phyloP scores from a whole-genome alignment of 2,113 vertebrate species.

The Telmatochromis brachygnathus region DNA sequence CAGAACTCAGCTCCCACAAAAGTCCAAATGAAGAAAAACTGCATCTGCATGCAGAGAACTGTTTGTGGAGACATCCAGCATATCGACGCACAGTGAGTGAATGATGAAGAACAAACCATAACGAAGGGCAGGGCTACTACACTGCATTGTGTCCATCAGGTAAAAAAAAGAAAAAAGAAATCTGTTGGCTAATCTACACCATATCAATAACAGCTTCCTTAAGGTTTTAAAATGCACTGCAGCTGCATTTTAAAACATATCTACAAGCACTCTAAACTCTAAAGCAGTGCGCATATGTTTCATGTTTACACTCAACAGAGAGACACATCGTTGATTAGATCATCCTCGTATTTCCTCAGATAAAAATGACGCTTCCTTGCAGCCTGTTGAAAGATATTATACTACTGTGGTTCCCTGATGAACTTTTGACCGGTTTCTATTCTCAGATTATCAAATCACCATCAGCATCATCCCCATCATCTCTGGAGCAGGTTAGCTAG shows the following conservation, averaged over 20 bases:
- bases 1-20: neutral
- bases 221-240: neutral
- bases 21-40: neutral
- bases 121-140: accelerated
- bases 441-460: neutral
- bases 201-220: accelerated
- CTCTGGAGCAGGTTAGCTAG: neutral
- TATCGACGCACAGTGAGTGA: neutral
- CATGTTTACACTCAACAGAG: neutral
- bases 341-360: neutral
- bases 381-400: neutral
- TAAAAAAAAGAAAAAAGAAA: accelerated
- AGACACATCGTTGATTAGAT: neutral
- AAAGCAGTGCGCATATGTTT: neutral
- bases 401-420: neutral
- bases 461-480: neutral
- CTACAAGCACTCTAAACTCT: neutral
- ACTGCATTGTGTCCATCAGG: accelerated
- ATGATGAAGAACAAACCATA: neutral
- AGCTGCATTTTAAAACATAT: neutral
- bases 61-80: neutral
- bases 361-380: neutral
- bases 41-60: neutral
- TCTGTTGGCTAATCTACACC: accelerated
- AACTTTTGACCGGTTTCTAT: accelerated